Percentiles rank a stretch among this genome's conserved stretches.
Conservation (phyloP, 2,888 invertebrate species). For the Phytoseiulus persimilis region DNA sequence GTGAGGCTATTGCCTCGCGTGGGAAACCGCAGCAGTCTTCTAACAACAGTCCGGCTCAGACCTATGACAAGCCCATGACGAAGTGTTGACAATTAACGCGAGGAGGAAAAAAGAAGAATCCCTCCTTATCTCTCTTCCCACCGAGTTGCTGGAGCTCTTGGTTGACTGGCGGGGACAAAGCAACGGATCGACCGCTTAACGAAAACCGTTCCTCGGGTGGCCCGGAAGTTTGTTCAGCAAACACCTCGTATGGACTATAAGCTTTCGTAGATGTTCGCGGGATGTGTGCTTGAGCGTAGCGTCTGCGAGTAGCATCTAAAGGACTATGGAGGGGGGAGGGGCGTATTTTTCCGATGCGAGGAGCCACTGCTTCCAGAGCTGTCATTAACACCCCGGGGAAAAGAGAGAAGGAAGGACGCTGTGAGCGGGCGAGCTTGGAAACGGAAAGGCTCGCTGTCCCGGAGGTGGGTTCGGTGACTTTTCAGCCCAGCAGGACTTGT, state of each 20-base stretch:
- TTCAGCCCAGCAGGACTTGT: background rate
- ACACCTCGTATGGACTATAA: background rate
- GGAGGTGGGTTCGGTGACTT: background rate
- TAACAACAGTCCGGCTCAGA: background rate
- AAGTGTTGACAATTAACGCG: background rate
- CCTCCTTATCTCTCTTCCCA: background rate
- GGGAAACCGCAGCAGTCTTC: background rate
- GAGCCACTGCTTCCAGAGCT: background rate
- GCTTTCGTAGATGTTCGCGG: background rate
- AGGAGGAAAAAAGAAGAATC: background rate
- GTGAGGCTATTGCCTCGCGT: background rate
- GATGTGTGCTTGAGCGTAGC: background rate
- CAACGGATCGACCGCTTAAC: background rate
- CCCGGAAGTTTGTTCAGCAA: conserved; percentile 5
- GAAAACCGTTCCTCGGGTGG: background rate
- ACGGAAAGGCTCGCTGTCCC: background rate
- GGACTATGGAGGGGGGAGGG: background rate
- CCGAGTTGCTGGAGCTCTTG: background rate
- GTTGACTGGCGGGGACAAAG: background rate
- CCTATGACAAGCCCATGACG: background rate
- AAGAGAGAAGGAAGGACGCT: background rate
- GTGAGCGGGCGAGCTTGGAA: background rate
- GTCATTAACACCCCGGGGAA: background rate
- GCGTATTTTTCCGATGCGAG: background rate
- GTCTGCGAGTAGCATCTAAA: background rate